Evolutionary conservation across 2,888 invertebrate genomes (phyloP), one percentile per base, ranked within the genome.

Genomic region (Epirrhoe tristata): DNA sequence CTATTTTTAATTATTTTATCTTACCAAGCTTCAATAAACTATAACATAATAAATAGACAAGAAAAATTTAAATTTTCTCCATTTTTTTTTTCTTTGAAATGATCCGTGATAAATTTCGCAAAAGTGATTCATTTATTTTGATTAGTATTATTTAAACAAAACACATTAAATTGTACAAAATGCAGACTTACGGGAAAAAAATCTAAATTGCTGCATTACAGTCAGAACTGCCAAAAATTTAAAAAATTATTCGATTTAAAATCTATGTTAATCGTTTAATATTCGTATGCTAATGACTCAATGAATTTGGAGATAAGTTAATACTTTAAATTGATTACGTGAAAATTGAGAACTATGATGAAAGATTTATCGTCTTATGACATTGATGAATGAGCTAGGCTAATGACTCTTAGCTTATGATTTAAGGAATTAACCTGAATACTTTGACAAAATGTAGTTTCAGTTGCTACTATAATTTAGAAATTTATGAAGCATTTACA

Each of bases 331-430:
- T 70, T 67, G 70, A 72, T 71, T 67, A 65, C 56, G 69, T 68
- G 67, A 70, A 69, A 67, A 67, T 70, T 67, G 53, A 68, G 53
- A 62, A 71, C 58, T 54, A 52, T 53, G 55, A 76, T 76, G 70
- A 76, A 69, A 74, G 66, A 82, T 79, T 78, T 78, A 78, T 79
- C 75, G 74, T 74, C 63, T 57, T 39, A 1, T 64, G 81, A 80
- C 82, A 69, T 74, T 81, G 83, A 83, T 74, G 58, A 75, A 82
- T 77, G 75, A 66, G 52, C 55, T 53, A 55, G 57, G 60, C 17
- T 66, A 68, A 70, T 58, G 67, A 67, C 63, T 63, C 59, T 57
- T 61, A 34, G 63, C 58, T 63, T 36, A 55, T 50, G 31, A 58
- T 67, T 69, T 55, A 57, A 58, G 53, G 50, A 57, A 64, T 67